Evolutionary conservation across 2,888 invertebrate species (phyloP).

Genomic region (Tetheella fluctuosa): DNA sequence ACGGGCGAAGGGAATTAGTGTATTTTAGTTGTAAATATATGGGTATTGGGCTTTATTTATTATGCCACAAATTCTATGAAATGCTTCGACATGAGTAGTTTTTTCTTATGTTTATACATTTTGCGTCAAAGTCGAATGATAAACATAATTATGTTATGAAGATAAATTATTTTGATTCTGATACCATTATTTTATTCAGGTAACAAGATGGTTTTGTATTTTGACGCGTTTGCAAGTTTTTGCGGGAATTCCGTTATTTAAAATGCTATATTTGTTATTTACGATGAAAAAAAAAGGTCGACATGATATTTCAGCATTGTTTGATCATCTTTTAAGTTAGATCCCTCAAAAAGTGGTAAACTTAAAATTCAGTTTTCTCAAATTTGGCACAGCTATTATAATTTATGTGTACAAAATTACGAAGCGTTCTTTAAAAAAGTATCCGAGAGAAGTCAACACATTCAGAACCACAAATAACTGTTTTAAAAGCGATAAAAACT

Average conservation of each 20-base stretch:
- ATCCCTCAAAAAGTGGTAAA: too few relatives aligned
- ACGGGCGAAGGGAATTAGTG: constrained; percentile 45
- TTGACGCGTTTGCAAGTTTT: too few relatives aligned
- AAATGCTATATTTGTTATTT: too few relatives aligned
- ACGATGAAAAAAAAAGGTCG: too few relatives aligned
- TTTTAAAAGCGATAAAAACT: constrained; percentile 9
- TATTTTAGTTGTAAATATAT: constrained; percentile 39
- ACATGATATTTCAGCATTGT: too few relatives aligned
- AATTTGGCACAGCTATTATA: not conserved
- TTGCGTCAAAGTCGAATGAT: constrained; percentile 17
- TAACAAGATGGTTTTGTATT: too few relatives aligned
- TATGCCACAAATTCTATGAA: constrained; percentile 25
- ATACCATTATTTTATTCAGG: not conserved
- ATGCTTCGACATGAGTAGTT: constrained; percentile 22
- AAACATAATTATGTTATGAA: not conserved
- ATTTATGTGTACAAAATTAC: not conserved
- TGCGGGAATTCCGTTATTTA: too few relatives aligned
- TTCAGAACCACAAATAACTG: constrained; percentile 7
- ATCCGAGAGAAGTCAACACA: constrained; percentile 3
- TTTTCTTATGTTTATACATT: constrained; percentile 22
- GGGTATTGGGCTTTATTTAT: constrained; percentile 25
- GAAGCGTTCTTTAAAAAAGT: constrained; percentile 5
- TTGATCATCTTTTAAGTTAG: too few relatives aligned
- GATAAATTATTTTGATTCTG: not conserved
- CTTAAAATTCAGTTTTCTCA: not conserved